Conservation (phyloP, 2,888 invertebrate species). For the Drosophila macrothrix region DNA sequence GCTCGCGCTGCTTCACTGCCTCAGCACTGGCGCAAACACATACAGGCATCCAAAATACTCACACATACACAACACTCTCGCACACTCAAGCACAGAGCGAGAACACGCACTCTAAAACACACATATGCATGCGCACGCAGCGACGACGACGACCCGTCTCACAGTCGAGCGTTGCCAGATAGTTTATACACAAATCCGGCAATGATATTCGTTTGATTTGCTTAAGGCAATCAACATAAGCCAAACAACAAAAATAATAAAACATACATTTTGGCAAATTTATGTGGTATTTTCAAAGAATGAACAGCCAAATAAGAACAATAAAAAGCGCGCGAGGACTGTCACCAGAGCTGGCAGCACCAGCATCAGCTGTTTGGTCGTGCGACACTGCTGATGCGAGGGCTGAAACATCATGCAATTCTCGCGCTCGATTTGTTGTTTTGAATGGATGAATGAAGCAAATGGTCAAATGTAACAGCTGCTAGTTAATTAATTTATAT, state of each 20-base stretch:
- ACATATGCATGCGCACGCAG: conserved; percentile 57
- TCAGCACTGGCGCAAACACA: conserved; percentile 54
- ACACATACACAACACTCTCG: conserved; percentile 2
- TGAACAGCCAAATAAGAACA: background rate
- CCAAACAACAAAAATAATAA: background rate
- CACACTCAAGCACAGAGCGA: conserved; percentile 2
- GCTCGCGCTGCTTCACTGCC: conserved; percentile 66
- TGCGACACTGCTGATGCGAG: conserved; percentile 49
- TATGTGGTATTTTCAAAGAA: background rate
- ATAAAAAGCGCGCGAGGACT: conserved; percentile 41
- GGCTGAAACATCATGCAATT: conserved; percentile 18
- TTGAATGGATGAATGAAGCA: conserved; percentile 10
- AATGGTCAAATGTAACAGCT: conserved; percentile 34
- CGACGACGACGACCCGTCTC: conserved; percentile 43
- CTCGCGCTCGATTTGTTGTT: conserved; percentile 24
- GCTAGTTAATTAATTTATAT: conserved; percentile 24
- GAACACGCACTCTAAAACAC: conserved; percentile 40
- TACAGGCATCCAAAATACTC: conserved; percentile 8
- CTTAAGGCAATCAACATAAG: background rate
- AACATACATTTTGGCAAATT: background rate
- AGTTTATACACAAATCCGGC: background rate
- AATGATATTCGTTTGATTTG: background rate
- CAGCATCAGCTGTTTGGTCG: conserved; percentile 38
- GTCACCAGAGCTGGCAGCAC: conserved; percentile 35
- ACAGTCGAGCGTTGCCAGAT: conserved; percentile 48